Evolutionary conservation across 2,797 vertebrate species (phyloP).

Genomic region (Coranthus polyacanthus): DNA sequence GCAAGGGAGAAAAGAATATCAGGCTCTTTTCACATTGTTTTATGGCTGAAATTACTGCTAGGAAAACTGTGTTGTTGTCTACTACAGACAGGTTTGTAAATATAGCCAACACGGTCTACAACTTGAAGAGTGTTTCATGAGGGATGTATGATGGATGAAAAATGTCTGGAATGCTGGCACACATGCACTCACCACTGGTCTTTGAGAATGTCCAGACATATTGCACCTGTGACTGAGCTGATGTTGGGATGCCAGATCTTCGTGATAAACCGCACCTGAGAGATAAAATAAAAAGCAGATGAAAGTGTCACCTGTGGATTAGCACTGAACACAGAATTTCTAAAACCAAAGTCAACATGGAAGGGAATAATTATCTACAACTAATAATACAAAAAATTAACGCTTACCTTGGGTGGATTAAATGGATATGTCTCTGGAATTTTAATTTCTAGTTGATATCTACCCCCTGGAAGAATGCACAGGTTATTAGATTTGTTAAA

Average conservation of each 20-base stretch:
- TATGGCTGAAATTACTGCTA: neutral
- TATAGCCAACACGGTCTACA: too few relatives aligned
- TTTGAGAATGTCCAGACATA: constrained; percentile 99
- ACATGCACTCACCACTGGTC: constrained; percentile 95
- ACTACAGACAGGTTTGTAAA: neutral
- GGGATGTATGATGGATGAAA: neutral
- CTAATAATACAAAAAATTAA: neutral
- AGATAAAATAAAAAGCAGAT: constrained; percentile 12
- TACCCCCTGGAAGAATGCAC: constrained; percentile 88
- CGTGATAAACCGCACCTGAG: constrained; percentile 98
- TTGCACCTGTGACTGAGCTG: constrained; percentile 99
- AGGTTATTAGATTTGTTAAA: neutral
- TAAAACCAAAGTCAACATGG: neutral
- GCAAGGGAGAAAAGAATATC: neutral
- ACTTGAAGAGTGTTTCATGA: constrained; percentile 11
- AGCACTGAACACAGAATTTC: neutral
- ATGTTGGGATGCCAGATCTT: constrained; percentile 99
- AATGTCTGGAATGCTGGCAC: constrained; percentile 20
- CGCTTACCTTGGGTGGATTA: constrained; percentile 97
- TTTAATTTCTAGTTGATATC: constrained; percentile 99
- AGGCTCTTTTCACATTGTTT: neutral
- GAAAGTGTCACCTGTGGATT: neutral
- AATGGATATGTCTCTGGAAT: constrained; percentile 99
- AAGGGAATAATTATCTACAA: neutral
- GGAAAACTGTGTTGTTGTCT: neutral